phyloP scores from a whole-genome alignment of 2,113 vertebrate species.

The Holacanthus passer region DNA sequence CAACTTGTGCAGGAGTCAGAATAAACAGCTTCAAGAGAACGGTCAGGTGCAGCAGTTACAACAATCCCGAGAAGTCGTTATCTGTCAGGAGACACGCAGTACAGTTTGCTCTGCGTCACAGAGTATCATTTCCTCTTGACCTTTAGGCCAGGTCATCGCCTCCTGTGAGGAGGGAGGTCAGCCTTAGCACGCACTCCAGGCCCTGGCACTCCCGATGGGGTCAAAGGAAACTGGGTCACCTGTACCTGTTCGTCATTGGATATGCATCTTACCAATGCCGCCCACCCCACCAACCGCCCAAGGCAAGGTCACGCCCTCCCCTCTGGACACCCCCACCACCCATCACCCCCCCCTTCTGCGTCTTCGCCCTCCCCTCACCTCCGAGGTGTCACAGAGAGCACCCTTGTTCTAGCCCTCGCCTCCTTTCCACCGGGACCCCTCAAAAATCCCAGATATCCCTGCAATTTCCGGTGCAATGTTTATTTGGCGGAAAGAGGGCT shows the following conservation, averaged over 20 bases:
- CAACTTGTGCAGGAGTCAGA: slow-evolving; percentile 13
- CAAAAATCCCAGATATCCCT: slow-evolving; percentile 87
- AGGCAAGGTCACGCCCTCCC: slow-evolving; percentile 59
- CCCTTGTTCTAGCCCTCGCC: slow-evolving; percentile 76
- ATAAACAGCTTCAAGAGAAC: background rate
- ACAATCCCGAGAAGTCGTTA: slow-evolving; percentile 16
- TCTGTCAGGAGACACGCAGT: background rate
- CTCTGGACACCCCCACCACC: slow-evolving; percentile 19
- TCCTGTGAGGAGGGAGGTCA: slow-evolving; percentile 13
- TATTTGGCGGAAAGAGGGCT: slow-evolving; percentile 79
- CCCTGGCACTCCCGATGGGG: slow-evolving; percentile 34
- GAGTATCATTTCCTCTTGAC: slow-evolving; percentile 36
- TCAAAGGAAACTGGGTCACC: slow-evolving; percentile 73
- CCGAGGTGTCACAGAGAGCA: slow-evolving; percentile 80
- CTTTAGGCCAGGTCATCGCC: slow-evolving; percentile 24
- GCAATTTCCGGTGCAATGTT: slow-evolving; percentile 88
- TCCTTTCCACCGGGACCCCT: slow-evolving; percentile 80
- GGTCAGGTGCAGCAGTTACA: slow-evolving; percentile 40
- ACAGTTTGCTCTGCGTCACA: slow-evolving; percentile 37
- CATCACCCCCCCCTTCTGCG: slow-evolving; percentile 15
- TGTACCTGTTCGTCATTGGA: slow-evolving; percentile 57
- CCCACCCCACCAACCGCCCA: slow-evolving; percentile 58
- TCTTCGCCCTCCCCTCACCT: slow-evolving; percentile 66
- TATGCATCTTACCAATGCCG: slow-evolving; percentile 29
- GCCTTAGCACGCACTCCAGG: slow-evolving; percentile 27